phyloP scores from a whole-genome alignment of 1,140 invertebrate species.

The Drosophila funebris region DNA sequence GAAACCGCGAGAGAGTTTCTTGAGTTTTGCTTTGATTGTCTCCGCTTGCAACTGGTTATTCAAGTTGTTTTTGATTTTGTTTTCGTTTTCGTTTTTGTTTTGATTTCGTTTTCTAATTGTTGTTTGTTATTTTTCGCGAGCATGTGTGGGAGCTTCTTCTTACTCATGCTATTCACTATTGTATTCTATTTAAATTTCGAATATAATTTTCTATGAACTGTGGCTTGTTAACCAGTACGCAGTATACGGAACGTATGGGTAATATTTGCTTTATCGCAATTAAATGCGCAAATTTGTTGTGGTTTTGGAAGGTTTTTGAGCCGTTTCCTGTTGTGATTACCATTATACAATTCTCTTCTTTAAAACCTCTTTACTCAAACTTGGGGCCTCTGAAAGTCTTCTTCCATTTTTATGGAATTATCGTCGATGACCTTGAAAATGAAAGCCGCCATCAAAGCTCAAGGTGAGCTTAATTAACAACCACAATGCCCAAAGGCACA shows the following conservation, averaged over 20 bases:
- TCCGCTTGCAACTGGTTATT: constrained; percentile 66
- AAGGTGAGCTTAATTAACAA: constrained; percentile 72
- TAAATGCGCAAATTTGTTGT: not conserved
- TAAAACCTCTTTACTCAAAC: not conserved
- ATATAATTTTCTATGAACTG: not conserved
- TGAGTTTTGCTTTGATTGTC: constrained; percentile 71
- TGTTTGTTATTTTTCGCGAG: constrained; percentile 31
- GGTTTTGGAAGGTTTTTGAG: not conserved
- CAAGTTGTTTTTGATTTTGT: constrained; percentile 33
- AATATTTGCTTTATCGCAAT: not conserved
- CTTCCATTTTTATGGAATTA: constrained; percentile 46
- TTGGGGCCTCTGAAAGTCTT: constrained; percentile 22
- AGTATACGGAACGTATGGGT: constrained; percentile 5
- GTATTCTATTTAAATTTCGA: constrained; percentile 16
- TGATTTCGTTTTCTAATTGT: constrained; percentile 34
- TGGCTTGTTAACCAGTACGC: not conserved
- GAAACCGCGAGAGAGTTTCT: constrained; percentile 35
- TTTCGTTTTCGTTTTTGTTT: constrained; percentile 43
- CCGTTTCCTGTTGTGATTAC: not conserved
- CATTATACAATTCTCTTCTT: not conserved
- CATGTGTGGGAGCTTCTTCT: constrained; percentile 1
- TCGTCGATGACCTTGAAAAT: constrained; percentile 69
- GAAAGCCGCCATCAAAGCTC: constrained; percentile 44
- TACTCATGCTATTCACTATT: not conserved
- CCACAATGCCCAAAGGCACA: constrained; percentile 44